Base-by-base conservation (phyloP, 2,113 vertebrate genomes). In the Brachypodius melanocephalos region DNA sequence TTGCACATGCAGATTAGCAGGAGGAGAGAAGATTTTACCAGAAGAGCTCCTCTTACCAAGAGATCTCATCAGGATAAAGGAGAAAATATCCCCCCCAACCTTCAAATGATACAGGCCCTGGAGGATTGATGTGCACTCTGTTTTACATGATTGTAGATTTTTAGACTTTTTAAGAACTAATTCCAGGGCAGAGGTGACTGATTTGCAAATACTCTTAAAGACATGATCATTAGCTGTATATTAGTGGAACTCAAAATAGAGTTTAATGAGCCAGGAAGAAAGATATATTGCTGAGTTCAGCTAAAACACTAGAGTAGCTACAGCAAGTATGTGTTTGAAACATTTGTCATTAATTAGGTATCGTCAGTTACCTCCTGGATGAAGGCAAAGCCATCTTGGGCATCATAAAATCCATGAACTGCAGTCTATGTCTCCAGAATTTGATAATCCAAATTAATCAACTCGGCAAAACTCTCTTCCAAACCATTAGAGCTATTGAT, bases 381-480 rank as follows among this genome's bases (percentile, higher is more conserved):
- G 55, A 93, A 94, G 57, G 59, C 55, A 93, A 79, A 91, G 31
- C 72, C 75, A 86, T 81, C 57, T 24, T 93, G 65, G 52, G 72
- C 82, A 45, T 91, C 67, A 72, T 91, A 95, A 96, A 95, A 96
- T 85, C 85, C 52, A 84, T 71, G 55, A 90, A 57, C 75, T 89
- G 57, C 28, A 51, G 52, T 83, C 45, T 85, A 76, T 85, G 40
- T 69, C 71, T 86, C 36, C 51, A 69, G 57, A 96, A 93, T 90
- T 86, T 91, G 78, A 90, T 88, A 88, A 95, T 83, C 51, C 51
- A 94, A 91, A 90, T 88, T 20, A 91, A 94, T 93, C 66, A 92
- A 46, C 42, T 51, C 54, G 57, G 71, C 24, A 91, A 94, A 89
- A 94, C 43, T 62, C 40, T 66, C 55, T 83, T 96, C 49, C 78